Conservation (phyloP, 2,797 vertebrate species). For the Sebastes vulpes region DNA sequence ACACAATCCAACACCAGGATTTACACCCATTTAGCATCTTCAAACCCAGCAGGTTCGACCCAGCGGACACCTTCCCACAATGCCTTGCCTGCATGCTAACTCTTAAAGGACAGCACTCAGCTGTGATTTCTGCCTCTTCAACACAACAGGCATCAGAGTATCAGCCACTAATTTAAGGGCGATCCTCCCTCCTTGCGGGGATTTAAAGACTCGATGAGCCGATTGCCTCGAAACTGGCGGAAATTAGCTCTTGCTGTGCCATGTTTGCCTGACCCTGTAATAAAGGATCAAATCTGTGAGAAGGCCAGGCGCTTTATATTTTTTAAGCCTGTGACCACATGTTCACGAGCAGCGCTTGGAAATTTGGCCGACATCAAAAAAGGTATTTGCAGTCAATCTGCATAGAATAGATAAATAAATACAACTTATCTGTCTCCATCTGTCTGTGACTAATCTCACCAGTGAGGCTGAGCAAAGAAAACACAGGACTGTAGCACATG, state of each 20-base stretch:
- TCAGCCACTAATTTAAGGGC: conserved; percentile 46
- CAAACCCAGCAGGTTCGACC: neutral
- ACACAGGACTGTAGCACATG: conserved; percentile 29
- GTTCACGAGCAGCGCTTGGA: conserved; percentile 34
- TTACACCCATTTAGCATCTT: neutral
- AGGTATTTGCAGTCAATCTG: conserved; percentile 55
- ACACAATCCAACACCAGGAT: neutral
- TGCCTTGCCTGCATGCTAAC: neutral
- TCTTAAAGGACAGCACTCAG: conserved; percentile 24
- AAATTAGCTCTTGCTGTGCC: conserved; percentile 67
- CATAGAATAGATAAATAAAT: conserved; percentile 51
- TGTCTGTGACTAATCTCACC: conserved; percentile 55
- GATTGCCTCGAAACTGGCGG: conserved; percentile 51
- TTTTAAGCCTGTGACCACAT: conserved; percentile 53
- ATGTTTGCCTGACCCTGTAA: conserved; percentile 53
- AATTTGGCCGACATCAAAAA: conserved; percentile 34
- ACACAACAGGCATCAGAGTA: conserved; percentile 25
- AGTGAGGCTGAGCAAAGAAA: conserved; percentile 19
- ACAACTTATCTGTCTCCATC: conserved; percentile 64
- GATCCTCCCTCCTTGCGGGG: conserved; percentile 44
- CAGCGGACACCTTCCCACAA: neutral
- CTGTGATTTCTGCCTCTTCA: conserved; percentile 18
- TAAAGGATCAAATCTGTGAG: conserved; percentile 52
- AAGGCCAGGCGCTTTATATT: conserved; percentile 11
- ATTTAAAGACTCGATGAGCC: conserved; percentile 68